Conservation (phyloP, 2,888 invertebrate species). For the Dendrolimus houi region DNA sequence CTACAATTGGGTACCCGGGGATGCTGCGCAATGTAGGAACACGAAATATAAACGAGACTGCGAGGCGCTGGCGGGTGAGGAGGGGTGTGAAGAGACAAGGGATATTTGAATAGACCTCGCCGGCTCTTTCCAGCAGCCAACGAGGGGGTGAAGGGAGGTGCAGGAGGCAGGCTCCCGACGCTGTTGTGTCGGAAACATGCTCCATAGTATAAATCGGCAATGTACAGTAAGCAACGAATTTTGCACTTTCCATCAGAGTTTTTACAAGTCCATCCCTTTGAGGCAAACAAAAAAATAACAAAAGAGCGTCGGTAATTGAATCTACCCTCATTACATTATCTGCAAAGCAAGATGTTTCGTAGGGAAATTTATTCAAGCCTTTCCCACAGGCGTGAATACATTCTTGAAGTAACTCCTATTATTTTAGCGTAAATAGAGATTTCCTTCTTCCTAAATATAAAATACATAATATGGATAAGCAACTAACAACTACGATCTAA, state of each 20-base stretch:
- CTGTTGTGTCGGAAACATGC: conserved; percentile 72
- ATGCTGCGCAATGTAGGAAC: conserved; percentile 78
- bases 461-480: too few relatives aligned
- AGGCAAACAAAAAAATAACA: conserved; percentile 42
- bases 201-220: conserved; percentile 60
- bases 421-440: not conserved
- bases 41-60: conserved; percentile 77
- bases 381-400: conserved; percentile 12
- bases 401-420: not conserved
- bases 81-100: conserved; percentile 69
- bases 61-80: conserved; percentile 70
- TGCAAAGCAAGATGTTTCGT: conserved; percentile 46
- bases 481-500: too few relatives aligned
- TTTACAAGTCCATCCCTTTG: conserved; percentile 34
- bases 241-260: conserved; percentile 62
- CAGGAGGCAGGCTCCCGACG: conserved; percentile 25
- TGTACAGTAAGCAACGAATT: conserved; percentile 61
- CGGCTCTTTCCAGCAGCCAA: conserved; percentile 50
- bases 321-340: conserved; percentile 65
- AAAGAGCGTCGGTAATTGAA: conserved; percentile 65
- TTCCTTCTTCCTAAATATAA: too few relatives aligned
- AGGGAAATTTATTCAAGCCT: conserved; percentile 26
- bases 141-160: conserved; percentile 27
- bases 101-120: conserved; percentile 71
- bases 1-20: conserved; percentile 72